Percentiles rank a stretch among this genome's conserved stretches.
Evolutionary conservation across 2,888 invertebrate species (phyloP).

Genomic region (Selenia dentaria): DNA sequence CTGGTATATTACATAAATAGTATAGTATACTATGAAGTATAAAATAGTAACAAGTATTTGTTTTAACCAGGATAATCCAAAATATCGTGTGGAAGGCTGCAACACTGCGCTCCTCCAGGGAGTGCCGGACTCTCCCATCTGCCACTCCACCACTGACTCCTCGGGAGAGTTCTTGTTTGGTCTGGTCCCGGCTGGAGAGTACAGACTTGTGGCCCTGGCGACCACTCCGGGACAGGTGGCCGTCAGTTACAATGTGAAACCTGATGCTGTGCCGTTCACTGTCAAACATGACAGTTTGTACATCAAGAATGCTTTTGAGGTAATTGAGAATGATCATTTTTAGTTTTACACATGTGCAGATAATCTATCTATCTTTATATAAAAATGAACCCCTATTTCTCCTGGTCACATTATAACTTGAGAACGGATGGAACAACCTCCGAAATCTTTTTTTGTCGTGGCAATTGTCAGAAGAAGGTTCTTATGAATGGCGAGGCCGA

Average conservation of each 20-base stretch:
- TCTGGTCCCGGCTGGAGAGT: slow-evolving; percentile 92
- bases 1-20: too few species aligned
- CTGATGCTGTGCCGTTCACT: slow-evolving; percentile 87
- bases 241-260: slow-evolving; percentile 92
- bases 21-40: too few species aligned
- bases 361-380: too few species aligned
- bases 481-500: too few species aligned
- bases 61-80: slow-evolving; percentile 68
- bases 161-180: slow-evolving; percentile 92
- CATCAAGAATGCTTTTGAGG: slow-evolving; percentile 88
- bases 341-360: too few species aligned
- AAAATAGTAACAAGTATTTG: slow-evolving; percentile 3
- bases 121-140: slow-evolving; percentile 87
- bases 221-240: slow-evolving; percentile 79
- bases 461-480: too few species aligned
- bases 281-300: slow-evolving; percentile 88
- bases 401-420: too few species aligned
- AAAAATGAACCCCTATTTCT: too few species aligned
- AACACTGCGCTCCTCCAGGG: slow-evolving; percentile 83
- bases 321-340: slow-evolving; percentile 62
- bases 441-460: too few species aligned
- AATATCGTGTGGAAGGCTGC: slow-evolving; percentile 83
- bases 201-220: slow-evolving; percentile 87
- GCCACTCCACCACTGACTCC: slow-evolving; percentile 88
- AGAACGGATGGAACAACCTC: too few species aligned